A percentile compares a stretch with the other conserved stretches of the same genome.
phyloP scores from a whole-genome alignment of 2,797 vertebrate genomes.

The Sebastes oblongus region DNA sequence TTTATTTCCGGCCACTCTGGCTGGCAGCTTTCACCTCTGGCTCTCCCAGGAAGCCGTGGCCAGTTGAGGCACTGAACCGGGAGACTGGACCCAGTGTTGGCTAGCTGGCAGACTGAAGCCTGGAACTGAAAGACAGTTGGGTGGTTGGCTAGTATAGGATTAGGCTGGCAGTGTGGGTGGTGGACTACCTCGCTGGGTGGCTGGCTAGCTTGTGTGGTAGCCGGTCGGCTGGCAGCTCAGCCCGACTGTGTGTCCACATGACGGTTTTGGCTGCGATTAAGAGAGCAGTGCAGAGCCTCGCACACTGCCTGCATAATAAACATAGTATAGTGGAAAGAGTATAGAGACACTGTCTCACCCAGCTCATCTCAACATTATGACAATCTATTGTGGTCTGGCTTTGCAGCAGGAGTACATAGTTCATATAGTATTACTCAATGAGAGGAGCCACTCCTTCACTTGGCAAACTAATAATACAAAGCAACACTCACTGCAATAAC shows the following conservation, averaged over 20 bases:
- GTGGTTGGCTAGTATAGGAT: constrained; percentile 30
- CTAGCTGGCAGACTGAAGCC: constrained; percentile 25
- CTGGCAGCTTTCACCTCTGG: constrained; percentile 15
- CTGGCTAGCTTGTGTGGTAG: constrained; percentile 40
- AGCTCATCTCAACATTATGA: constrained; percentile 16
- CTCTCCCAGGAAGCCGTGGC: background rate
- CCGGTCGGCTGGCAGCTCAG: constrained; percentile 43
- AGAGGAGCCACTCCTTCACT: constrained; percentile 15
- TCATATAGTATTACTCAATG: constrained; percentile 9
- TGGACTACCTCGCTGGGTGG: constrained; percentile 40
- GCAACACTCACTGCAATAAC: background rate
- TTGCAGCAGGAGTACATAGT: background rate
- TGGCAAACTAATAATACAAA: background rate
- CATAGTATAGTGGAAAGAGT: constrained; percentile 28
- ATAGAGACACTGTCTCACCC: constrained; percentile 8
- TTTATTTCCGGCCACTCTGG: background rate
- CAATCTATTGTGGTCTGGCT: constrained; percentile 37
- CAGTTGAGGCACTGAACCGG: constrained; percentile 1
- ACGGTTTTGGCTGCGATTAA: constrained; percentile 42
- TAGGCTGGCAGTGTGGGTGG: constrained; percentile 29
- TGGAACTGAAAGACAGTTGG: constrained; percentile 19
- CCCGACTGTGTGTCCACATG: constrained; percentile 57
- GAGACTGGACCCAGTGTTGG: constrained; percentile 4
- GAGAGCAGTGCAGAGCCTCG: constrained; percentile 15
- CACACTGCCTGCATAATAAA: constrained; percentile 25